Percentiles rank a stretch among this genome's conserved stretches.
Conservation (phyloP, 2,888 invertebrate genomes). For the Yponomeuta cagnagella region DNA sequence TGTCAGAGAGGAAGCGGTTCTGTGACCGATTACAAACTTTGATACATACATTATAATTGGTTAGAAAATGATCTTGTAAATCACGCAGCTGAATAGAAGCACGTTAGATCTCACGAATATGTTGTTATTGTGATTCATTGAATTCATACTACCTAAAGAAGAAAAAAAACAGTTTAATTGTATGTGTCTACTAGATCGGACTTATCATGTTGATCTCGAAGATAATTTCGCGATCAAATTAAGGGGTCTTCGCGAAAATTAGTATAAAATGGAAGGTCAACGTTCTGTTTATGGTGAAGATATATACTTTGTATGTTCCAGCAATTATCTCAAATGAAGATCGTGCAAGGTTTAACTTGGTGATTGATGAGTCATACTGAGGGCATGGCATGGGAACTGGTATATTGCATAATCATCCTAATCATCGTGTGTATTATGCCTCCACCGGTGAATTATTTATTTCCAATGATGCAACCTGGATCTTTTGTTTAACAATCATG, state of each 20-base stretch:
- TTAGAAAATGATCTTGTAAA: slow-evolving; percentile 56
- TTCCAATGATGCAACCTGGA: background rate
- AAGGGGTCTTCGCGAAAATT: background rate
- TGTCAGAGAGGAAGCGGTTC: background rate
- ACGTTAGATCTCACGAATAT: slow-evolving; percentile 49
- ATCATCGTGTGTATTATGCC: background rate
- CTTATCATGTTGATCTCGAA: background rate
- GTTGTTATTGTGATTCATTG: slow-evolving; percentile 54
- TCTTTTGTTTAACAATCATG: background rate
- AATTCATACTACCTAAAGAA: background rate
- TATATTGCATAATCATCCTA: background rate
- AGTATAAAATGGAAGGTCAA: background rate
- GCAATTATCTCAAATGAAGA: slow-evolving; percentile 11
- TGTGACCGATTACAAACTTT: background rate
- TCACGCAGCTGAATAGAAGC: slow-evolving; percentile 51
- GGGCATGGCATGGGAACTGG: background rate
- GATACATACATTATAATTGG: slow-evolving; percentile 50
- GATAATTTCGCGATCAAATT: slow-evolving; percentile 7
- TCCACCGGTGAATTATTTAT: background rate
- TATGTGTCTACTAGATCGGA: background rate
- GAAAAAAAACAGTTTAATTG: slow-evolving; percentile 4
- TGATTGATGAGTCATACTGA: background rate
- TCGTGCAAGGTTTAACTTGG: slow-evolving; percentile 7
- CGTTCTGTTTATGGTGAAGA: slow-evolving; percentile 2
- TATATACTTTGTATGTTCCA: slow-evolving; percentile 2